Evolutionary conservation across 2,888 invertebrate genomes (phyloP).

Genomic region (Allacma fusca): DNA sequence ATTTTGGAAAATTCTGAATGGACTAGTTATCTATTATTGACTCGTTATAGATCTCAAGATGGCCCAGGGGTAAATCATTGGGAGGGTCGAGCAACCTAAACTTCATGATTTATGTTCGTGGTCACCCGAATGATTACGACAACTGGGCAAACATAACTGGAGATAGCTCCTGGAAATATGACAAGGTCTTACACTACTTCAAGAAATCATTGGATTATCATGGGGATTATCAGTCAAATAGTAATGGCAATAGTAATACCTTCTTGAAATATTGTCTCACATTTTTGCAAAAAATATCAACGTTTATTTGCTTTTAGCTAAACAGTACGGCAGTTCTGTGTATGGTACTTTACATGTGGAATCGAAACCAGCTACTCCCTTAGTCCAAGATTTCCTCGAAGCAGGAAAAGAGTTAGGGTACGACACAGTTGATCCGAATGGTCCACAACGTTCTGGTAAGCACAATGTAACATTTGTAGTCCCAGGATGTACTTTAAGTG

Average conservation of each 20-base stretch:
- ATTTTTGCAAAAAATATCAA: too few species aligned
- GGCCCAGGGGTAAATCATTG: constrained; percentile 7
- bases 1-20: too few species aligned
- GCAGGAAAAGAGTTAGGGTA: constrained; percentile 56
- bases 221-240: constrained; percentile 47
- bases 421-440: constrained; percentile 53
- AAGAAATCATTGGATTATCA: constrained; percentile 51
- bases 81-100: constrained; percentile 3
- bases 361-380: constrained; percentile 31
- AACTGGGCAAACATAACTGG: constrained; percentile 54
- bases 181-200: constrained; percentile 52
- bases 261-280: too few species aligned
- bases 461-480: not conserved
- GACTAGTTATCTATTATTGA: too few species aligned
- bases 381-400: constrained; percentile 47
- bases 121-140: constrained; percentile 51
- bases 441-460: constrained; percentile 50
- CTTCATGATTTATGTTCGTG: constrained; percentile 24
- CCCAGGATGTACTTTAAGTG: too few species aligned
- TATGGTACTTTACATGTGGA: constrained; percentile 49
- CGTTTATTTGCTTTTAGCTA: not conserved
- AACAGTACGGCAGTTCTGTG: constrained; percentile 29
- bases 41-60: not conserved
- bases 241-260: too few species aligned
- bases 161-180: constrained; percentile 51